These are phyloP conservation scores for Caenorhabditis inopinata DNA, from an alignment of 1,140 invertebrate genomes.

Conservation along the genomic window DNA sequence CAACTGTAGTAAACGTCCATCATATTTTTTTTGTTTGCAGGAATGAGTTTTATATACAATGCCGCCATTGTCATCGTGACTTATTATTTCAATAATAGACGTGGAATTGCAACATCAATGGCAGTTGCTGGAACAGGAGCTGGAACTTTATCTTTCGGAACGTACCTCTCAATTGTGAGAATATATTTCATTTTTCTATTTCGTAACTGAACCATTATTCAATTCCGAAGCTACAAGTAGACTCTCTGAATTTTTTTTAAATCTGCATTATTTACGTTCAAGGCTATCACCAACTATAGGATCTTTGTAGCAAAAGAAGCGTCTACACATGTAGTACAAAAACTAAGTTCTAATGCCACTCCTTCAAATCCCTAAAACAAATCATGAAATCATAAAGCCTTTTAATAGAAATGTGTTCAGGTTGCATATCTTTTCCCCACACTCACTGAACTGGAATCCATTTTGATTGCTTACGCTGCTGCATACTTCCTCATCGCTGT, in stretches of 20 bases:
- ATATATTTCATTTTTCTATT: neutral
- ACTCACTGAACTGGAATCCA: too few species aligned
- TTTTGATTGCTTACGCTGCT: neutral
- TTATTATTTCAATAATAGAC: neutral
- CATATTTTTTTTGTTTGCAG: neutral
- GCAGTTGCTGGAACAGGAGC: slow-evolving; percentile 36
- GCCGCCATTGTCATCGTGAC: slow-evolving; percentile 34
- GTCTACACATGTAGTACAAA: too few species aligned
- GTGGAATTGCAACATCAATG: slow-evolving; percentile 3
- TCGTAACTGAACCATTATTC: too few species aligned
- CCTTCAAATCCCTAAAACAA: neutral
- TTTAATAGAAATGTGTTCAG: too few species aligned
- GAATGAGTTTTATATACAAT: slow-evolving; percentile 35
- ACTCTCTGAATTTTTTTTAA: too few species aligned
- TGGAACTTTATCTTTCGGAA: slow-evolving; percentile 15
- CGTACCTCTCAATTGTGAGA: neutral
- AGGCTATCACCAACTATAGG: too few species aligned
- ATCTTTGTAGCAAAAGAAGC: too few species aligned
- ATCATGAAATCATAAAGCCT: too few species aligned
- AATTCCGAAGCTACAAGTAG: too few species aligned
- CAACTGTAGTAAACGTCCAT: neutral
- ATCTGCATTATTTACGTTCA: too few species aligned
- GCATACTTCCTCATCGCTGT: neutral
- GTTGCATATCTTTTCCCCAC: too few species aligned
- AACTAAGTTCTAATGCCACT: neutral